phyloP scores from a whole-genome alignment of 1,140 invertebrate species.

The Tenebrio molitor region DNA sequence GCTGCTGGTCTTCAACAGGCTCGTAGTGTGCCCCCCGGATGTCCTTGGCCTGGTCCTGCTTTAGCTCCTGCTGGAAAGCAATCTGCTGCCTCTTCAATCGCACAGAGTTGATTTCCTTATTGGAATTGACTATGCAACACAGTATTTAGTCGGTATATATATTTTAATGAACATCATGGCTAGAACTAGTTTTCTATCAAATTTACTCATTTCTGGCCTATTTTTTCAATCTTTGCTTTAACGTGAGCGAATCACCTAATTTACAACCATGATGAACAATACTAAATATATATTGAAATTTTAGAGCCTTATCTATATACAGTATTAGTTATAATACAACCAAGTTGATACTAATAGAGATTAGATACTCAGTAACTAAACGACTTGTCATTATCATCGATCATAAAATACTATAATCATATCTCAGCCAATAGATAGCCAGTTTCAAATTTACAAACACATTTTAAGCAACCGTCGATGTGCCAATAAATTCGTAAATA shows the following conservation, averaged over 20 bases:
- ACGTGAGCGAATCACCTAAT: conserved; percentile 14
- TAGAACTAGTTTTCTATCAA: conserved; percentile 12
- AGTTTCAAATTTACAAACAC: conserved; percentile 32
- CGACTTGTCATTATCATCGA: conserved; percentile 39
- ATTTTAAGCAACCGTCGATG: conserved; percentile 17
- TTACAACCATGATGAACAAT: conserved; percentile 43
- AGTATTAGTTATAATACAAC: conserved; percentile 53
- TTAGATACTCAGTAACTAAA: conserved; percentile 34
- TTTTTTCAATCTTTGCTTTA: conserved; percentile 27
- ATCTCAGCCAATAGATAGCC: conserved; percentile 37
- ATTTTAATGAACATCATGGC: conserved; percentile 40
- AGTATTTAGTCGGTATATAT: conserved; percentile 48
- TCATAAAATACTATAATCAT: conserved; percentile 54
- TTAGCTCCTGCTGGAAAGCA: conserved; percentile 64
- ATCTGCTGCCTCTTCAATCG: conserved; percentile 63
- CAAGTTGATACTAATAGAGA: conserved; percentile 49
- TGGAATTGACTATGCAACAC: conserved; percentile 38
- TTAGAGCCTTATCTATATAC: conserved; percentile 56
- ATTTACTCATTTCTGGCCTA: conserved; percentile 36
- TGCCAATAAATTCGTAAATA: conserved; percentile 1
- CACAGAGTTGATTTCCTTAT: conserved; percentile 56
- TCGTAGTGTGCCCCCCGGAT: conserved; percentile 64
- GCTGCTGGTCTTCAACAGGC: conserved; percentile 72
- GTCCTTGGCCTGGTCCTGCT: conserved; percentile 63
- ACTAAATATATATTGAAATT: conserved; percentile 46